Evolutionary conservation across 2,113 vertebrate genomes (phyloP).

Genomic region (Camarhynchus parvulus): DNA sequence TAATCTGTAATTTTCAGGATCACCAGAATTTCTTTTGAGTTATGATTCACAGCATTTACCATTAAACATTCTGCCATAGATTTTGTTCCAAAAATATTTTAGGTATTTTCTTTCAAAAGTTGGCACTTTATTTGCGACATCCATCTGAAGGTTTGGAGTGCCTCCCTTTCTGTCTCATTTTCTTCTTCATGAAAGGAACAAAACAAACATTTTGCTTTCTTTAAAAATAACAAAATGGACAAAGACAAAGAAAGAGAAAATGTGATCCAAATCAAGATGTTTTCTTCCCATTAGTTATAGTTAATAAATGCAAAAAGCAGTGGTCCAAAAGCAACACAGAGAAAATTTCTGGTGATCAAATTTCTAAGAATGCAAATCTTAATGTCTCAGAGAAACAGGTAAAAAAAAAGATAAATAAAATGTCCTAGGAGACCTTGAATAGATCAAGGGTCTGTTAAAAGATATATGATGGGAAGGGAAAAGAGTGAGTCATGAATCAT

Average conservation of each 20-base stretch:
- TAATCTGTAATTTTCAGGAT: not conserved
- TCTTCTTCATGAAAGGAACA: not conserved
- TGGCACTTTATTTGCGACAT: accelerated
- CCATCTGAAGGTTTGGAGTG: not conserved
- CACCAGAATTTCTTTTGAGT: not conserved
- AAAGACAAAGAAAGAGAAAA: not conserved
- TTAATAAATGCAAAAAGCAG: not conserved
- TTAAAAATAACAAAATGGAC: not conserved
- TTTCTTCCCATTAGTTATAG: not conserved
- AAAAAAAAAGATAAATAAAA: not conserved
- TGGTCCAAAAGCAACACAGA: not conserved
- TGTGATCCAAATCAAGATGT: not conserved
- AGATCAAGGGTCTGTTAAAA: not conserved
- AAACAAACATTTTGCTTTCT: not conserved
- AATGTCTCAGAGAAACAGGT: not conserved
- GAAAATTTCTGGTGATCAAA: not conserved
- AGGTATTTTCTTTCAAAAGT: not conserved
- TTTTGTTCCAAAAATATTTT: not conserved
- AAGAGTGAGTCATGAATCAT: not conserved
- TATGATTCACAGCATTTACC: not conserved
- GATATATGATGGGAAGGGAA: not conserved
- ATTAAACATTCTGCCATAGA: not conserved
- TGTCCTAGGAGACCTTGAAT: not conserved
- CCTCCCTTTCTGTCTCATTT: not conserved
- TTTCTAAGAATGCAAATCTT: not conserved